phyloP scores from a whole-genome alignment of 2,888 invertebrate species.

The Drosophila atroscutellata region DNA sequence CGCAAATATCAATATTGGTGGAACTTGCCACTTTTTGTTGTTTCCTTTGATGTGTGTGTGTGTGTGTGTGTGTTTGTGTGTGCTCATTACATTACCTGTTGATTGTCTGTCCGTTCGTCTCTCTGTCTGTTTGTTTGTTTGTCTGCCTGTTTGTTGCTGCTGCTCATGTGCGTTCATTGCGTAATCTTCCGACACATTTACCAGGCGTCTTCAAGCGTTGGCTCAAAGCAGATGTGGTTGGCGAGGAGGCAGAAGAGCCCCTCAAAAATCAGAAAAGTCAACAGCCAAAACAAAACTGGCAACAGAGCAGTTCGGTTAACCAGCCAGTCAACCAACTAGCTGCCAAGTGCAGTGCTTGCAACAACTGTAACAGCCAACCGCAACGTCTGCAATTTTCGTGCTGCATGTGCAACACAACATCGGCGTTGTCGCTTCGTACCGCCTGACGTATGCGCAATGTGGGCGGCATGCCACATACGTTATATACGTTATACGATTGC shows the following conservation, averaged over 20 bases:
- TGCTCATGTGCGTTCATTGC: slow-evolving; percentile 78
- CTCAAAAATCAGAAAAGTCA: slow-evolving; percentile 72
- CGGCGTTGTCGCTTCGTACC: slow-evolving; percentile 14
- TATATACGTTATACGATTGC: slow-evolving; percentile 32
- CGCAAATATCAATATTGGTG: slow-evolving; percentile 76
- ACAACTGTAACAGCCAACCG: background rate
- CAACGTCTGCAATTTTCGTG: slow-evolving; percentile 8
- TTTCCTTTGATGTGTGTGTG: slow-evolving; percentile 3
- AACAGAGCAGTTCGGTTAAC: slow-evolving; percentile 28
- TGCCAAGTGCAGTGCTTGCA: slow-evolving; percentile 67
- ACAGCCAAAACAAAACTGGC: slow-evolving; percentile 47
- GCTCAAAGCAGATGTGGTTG: slow-evolving; percentile 51
- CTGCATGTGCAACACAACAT: background rate
- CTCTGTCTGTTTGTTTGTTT: slow-evolving; percentile 3
- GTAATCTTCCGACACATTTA: slow-evolving; percentile 74
- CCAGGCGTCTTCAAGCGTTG: slow-evolving; percentile 72
- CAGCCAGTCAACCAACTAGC: slow-evolving; percentile 49
- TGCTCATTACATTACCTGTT: slow-evolving; percentile 74
- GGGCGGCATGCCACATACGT: slow-evolving; percentile 46
- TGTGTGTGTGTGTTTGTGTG: slow-evolving; percentile 8
- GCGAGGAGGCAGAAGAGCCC: slow-evolving; percentile 13
- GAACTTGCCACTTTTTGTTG: slow-evolving; percentile 30
- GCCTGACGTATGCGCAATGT: slow-evolving; percentile 70
- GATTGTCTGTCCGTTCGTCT: slow-evolving; percentile 3
- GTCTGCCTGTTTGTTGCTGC: slow-evolving; percentile 14